Percentiles rank a stretch among this genome's conserved stretches.
These are phyloP conservation scores for Colletes collaris DNA, from an alignment of 2,888 invertebrate species.

Conservation along the genomic window DNA sequence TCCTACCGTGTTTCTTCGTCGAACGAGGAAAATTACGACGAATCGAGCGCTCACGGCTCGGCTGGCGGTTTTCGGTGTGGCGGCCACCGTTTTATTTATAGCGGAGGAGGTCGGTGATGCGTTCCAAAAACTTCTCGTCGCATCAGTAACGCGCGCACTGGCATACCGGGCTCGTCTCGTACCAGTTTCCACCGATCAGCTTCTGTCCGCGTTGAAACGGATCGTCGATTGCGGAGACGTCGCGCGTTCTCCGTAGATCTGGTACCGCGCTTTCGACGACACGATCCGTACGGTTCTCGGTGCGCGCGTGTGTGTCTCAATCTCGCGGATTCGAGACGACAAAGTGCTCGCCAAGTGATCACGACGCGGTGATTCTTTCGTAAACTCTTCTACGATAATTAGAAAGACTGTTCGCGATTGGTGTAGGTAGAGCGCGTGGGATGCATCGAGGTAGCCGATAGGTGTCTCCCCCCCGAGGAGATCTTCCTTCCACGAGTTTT, in stretches of 20 bases:
- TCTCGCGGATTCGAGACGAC: no score
- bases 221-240: no score
- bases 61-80: constrained; percentile 75
- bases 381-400: no score
- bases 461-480: not conserved
- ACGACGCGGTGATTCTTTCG: no score
- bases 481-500: no score
- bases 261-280: not conserved
- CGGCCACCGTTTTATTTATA: constrained; percentile 80
- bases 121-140: constrained; percentile 80
- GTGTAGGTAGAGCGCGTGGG: no score
- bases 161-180: constrained; percentile 59
- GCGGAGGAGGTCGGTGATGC: constrained; percentile 80
- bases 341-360: no score
- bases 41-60: constrained; percentile 61
- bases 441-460: not conserved
- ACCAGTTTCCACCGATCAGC: constrained; percentile 54
- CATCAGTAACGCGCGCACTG: constrained; percentile 74
- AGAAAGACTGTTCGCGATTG: no score
- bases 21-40: constrained; percentile 70
- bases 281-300: not conserved
- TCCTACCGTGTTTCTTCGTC: constrained; percentile 33
- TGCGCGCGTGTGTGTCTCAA: not conserved
- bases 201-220: constrained; percentile 19
- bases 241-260: no score